Evolutionary conservation across 2,888 invertebrate species (phyloP).

Genomic region (Iphiclides podalirius): DNA sequence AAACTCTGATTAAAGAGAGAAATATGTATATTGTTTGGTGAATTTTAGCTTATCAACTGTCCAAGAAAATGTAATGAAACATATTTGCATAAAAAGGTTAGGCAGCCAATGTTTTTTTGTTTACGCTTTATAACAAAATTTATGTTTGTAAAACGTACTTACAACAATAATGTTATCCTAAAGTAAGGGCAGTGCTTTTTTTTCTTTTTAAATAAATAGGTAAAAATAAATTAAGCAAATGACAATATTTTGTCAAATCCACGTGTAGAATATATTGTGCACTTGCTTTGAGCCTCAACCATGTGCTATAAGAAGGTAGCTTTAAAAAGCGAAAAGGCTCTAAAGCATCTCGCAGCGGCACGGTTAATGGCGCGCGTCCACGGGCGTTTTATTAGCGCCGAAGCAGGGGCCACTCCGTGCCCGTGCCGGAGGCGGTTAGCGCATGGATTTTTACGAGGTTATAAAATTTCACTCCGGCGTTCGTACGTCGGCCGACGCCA

Average conservation of each 20-base stretch:
- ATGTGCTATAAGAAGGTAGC: no score
- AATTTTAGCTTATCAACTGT: not conserved
- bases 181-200: no score
- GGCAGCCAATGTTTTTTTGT: no score
- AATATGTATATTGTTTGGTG: conserved; percentile 5
- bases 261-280: no score
- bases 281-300: no score
- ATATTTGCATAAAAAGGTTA: no score
- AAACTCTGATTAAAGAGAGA: conserved; percentile 10
- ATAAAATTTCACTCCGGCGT: conserved; percentile 66
- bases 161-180: no score
- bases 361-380: conserved; percentile 49
- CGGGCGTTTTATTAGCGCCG: conserved; percentile 41
- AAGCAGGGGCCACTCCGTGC: conserved; percentile 19
- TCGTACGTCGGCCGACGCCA: conserved; percentile 44
- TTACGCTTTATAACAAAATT: no score
- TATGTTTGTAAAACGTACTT: no score
- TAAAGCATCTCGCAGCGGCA: conserved; percentile 34
- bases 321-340: conserved; percentile 24
- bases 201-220: no score
- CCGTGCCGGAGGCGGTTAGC: conserved; percentile 29
- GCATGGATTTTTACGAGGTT: conserved; percentile 58
- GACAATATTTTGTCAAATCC: no score
- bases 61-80: not conserved
- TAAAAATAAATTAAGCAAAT: no score